A percentile compares a stretch with the other conserved stretches of the same genome.
These are phyloP conservation scores for Brachypodius melanocephalos DNA, from an alignment of 2,113 vertebrate species.

Conservation along the genomic window DNA sequence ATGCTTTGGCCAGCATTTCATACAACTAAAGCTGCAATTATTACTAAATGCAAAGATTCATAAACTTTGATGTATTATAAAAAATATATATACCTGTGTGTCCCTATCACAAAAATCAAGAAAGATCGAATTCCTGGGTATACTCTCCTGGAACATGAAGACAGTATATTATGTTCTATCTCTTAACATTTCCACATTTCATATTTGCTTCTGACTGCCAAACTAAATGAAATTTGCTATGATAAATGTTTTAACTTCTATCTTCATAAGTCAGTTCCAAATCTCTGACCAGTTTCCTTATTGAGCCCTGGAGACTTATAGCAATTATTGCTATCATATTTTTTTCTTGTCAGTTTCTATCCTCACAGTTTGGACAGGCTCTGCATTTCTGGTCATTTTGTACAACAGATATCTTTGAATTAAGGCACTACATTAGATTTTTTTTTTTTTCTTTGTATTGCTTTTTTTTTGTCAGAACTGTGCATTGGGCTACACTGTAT, in stretches of 20 bases:
- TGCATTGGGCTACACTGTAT: neutral
- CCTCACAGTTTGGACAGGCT: neutral
- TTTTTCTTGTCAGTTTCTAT: constrained; percentile 25
- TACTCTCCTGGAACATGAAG: neutral
- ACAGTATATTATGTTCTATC: neutral
- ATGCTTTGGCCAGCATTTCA: neutral
- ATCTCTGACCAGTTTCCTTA: constrained; percentile 6
- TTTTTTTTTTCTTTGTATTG: neutral
- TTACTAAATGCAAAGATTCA: neutral
- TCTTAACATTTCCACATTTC: neutral
- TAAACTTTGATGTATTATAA: neutral
- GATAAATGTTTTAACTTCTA: constrained; percentile 25
- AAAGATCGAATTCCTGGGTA: neutral
- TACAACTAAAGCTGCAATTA: neutral
- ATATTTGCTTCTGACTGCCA: neutral
- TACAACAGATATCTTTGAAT: neutral
- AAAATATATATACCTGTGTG: neutral
- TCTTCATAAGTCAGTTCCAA: constrained; percentile 23
- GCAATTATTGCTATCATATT: constrained; percentile 14
- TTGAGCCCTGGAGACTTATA: neutral
- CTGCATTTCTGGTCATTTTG: neutral
- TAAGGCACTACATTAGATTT: neutral
- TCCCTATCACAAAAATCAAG: neutral
- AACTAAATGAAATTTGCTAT: constrained; percentile 8
- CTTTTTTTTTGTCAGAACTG: neutral